A percentile compares a stretch with the other conserved stretches of the same genome.
These are phyloP conservation scores for Antitype chi DNA, from an alignment of 2,888 invertebrate species.

Conservation along the genomic window DNA sequence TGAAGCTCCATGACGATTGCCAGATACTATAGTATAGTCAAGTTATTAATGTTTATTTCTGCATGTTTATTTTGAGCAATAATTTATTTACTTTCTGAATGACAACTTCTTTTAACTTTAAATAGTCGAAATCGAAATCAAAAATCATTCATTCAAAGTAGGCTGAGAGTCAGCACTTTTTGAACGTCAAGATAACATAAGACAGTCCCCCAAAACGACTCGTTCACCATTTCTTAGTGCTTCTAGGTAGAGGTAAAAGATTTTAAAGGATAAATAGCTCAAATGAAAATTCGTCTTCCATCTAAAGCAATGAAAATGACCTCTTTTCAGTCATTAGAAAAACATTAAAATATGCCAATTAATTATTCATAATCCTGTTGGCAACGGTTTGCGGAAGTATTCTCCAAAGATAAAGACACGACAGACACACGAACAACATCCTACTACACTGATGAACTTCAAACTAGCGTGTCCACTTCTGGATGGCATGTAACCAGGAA, in stretches of 20 bases:
- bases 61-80: slow-evolving; percentile 17
- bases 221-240: too few relatives aligned
- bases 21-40: slow-evolving; percentile 36
- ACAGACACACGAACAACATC: slow-evolving; percentile 20
- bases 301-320: neutral
- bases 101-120: neutral
- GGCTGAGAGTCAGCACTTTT: too few relatives aligned
- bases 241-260: neutral
- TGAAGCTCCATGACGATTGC: slow-evolving; percentile 47
- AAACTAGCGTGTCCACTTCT: slow-evolving; percentile 27
- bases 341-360: neutral
- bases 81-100: neutral
- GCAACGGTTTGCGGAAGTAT: slow-evolving; percentile 10
- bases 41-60: slow-evolving; percentile 18
- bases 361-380: slow-evolving; percentile 13
- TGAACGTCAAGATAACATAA: too few relatives aligned
- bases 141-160: too few relatives aligned
- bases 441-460: slow-evolving; percentile 34
- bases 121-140: neutral
- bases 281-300: neutral
- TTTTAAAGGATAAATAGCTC: neutral
- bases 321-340: neutral
- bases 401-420: neutral
- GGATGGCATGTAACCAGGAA: slow-evolving; percentile 35
- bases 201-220: too few relatives aligned